These are phyloP conservation scores for Botia almorhae DNA, from an alignment of 2,797 vertebrate genomes.

Conservation along the genomic window DNA sequence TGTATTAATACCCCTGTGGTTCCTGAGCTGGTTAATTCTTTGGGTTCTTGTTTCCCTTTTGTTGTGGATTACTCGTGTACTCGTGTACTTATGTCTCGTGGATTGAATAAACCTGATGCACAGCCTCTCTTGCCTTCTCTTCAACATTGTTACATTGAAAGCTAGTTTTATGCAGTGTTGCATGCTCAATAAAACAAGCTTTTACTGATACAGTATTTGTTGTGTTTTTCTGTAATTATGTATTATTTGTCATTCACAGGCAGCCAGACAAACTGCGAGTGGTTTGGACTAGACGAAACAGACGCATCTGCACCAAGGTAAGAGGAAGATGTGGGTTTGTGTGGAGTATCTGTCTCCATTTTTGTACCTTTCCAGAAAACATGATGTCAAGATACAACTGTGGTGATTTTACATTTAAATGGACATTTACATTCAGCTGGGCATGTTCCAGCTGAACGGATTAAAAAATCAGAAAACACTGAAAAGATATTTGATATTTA, in stretches of 20 bases:
- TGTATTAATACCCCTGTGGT: too few relatives aligned
- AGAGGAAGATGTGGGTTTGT: conserved; percentile 14
- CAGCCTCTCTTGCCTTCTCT: too few relatives aligned
- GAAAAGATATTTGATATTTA: background rate
- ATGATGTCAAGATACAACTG: background rate
- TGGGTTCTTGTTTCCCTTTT: too few relatives aligned
- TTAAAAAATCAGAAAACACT: background rate
- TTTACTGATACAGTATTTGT: background rate
- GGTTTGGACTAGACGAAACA: conserved; percentile 87
- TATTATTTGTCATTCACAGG: conserved; percentile 71
- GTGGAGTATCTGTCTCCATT: background rate
- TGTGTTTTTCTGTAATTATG: background rate
- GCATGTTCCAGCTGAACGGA: too few relatives aligned
- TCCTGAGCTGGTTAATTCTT: too few relatives aligned
- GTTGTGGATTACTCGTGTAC: too few relatives aligned
- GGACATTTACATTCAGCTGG: background rate
- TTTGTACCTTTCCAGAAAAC: background rate
- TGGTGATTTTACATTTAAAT: background rate
- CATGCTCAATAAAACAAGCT: background rate
- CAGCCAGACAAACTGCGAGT: conserved; percentile 91
- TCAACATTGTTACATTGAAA: too few relatives aligned
- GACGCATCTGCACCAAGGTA: conserved; percentile 88
- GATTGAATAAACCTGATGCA: too few relatives aligned
- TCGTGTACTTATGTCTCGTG: too few relatives aligned
- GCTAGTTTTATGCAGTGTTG: background rate